Percentiles rank a stretch among this genome's conserved stretches.
phyloP scores from a whole-genome alignment of 2,113 vertebrate genomes.

The Sinocyclocheilus maitianheensis region DNA sequence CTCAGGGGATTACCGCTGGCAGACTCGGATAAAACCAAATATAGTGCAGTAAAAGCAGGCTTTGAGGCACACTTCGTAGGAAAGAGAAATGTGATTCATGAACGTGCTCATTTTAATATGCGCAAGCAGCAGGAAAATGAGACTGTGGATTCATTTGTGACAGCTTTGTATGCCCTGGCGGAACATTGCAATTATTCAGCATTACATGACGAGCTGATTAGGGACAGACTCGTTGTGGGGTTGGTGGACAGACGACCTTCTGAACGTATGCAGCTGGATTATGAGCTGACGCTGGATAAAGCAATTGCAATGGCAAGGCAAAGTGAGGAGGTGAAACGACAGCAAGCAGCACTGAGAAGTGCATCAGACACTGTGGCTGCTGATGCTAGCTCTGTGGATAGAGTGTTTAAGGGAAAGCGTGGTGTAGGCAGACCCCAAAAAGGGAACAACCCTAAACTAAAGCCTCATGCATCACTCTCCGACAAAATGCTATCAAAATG shows the following conservation, averaged over 20 bases:
- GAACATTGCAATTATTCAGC: neutral
- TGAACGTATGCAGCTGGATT: slow-evolving; percentile 13
- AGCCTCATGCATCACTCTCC: too few relatives aligned
- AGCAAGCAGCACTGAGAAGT: neutral
- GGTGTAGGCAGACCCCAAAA: too few relatives aligned
- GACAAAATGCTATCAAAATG: too few relatives aligned
- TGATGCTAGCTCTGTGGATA: too few relatives aligned
- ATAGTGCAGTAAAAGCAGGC: neutral
- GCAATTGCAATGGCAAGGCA: neutral
- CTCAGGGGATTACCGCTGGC: neutral
- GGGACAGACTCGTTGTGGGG: neutral
- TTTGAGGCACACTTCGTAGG: neutral
- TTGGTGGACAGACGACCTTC: neutral
- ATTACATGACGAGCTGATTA: neutral
- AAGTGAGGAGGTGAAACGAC: neutral
- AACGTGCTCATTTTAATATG: too few relatives aligned
- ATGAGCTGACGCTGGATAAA: slow-evolving; percentile 1
- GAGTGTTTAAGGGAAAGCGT: too few relatives aligned
- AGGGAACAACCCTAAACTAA: too few relatives aligned
- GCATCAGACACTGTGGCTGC: neutral
- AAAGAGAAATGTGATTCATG: too few relatives aligned
- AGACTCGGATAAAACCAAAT: neutral
- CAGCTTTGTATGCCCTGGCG: neutral
- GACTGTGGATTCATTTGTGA: neutral
- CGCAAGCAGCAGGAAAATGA: neutral